Evolutionary conservation across 2,797 vertebrate species (phyloP), one percentile per base, ranked within the genome.

Genomic region (Cyclura pinguis): DNA sequence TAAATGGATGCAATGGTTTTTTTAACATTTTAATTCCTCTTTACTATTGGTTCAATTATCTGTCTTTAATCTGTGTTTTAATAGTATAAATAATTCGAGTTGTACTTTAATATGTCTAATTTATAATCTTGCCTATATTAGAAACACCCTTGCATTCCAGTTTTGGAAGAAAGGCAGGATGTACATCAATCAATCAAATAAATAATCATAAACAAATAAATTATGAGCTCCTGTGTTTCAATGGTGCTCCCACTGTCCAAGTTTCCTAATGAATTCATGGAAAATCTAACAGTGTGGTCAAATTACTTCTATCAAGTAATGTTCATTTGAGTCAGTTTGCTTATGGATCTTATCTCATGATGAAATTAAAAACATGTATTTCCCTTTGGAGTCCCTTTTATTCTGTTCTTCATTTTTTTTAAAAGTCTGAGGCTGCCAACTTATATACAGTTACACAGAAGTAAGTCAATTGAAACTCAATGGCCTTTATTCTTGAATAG

Each of bases 351-450:
- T 91, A 1, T 7, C 82, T 94, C 12, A n/a, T 1, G 35, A 86
- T 84, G 78, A 4, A 47, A 0, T 59, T 80, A 47, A 91, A 57
- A 93, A 90, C 16, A 88, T 27, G 7, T 2, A 85, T 47, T 57
- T 67, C 59, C 35, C 59, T 80, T 80, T 80, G 72, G 55, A 32
- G 24, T 27, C 38, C 50, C 6, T 85, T 77, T 82, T 14, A 50
- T 50, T 22, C 38, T 20, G 2, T 84, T 74, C 62, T 74, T 93
- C 80, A 64, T 86, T 62, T 92, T 67, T 92, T 93, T 80, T 88
- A 84, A 64, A 92, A 69, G 29, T 92, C 76, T 85, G 88, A 80
- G 93, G 16, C 13, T 3, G n/a, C 20, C 35, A 72, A 27, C 32
- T 35, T 55, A 74, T 38, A 55, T n/a, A 57, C 8, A 38, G 3